These are phyloP conservation scores for Ormyrus labotus DNA, from an alignment of 2,888 invertebrate species.

Conservation along the genomic window DNA sequence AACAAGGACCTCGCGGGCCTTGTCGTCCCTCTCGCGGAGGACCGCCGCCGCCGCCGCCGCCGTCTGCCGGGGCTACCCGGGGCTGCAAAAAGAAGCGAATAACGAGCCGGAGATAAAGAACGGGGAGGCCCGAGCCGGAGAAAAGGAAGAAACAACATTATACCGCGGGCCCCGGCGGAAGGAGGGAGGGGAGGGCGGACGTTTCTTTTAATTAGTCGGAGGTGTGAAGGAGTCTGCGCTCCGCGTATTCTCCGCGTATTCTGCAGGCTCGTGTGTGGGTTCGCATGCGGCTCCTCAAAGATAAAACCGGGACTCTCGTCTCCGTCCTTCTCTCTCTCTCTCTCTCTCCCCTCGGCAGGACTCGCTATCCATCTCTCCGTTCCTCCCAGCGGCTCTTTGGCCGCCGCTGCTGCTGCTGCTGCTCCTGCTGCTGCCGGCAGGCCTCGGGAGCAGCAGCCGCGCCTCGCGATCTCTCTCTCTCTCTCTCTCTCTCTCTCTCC, in stretches of 20 bases:
- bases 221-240: constrained; percentile 70
- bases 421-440: not conserved
- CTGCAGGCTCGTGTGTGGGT: not conserved
- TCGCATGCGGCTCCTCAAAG: not conserved
- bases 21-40: not conserved
- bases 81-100: constrained; percentile 13
- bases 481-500: constrained; percentile 8
- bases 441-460: constrained; percentile 22
- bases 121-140: not conserved
- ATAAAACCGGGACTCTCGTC: constrained; percentile 25
- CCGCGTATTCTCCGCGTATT: constrained; percentile 37
- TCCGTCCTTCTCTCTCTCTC: constrained; percentile 6
- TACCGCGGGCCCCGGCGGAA: constrained; percentile 1
- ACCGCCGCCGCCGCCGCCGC: no score
- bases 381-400: no score
- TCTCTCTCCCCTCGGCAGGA: not conserved
- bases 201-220: constrained; percentile 71
- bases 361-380: no score
- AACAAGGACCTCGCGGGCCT: constrained; percentile 24
- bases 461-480: constrained; percentile 31
- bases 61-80: not conserved
- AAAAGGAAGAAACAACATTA: constrained; percentile 52
- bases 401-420: no score
- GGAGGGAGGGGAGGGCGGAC: constrained; percentile 55
- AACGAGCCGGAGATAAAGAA: constrained; percentile 22